A percentile compares a stretch with the other conserved stretches of the same genome.
These are phyloP conservation scores for Polyergus mexicanus DNA, from an alignment of 1,140 invertebrate species.

Conservation along the genomic window DNA sequence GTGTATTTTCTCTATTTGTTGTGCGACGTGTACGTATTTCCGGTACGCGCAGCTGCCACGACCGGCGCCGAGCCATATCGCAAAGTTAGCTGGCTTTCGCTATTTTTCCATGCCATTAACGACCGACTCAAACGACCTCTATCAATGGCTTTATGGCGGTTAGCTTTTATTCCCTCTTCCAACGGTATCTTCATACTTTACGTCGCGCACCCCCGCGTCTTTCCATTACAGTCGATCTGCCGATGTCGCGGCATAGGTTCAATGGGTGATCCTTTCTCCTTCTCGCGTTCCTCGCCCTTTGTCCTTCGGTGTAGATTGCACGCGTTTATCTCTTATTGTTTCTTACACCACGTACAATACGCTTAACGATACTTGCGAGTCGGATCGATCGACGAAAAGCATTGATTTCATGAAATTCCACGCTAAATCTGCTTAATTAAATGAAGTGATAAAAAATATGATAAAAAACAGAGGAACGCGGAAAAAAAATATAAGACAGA, in stretches of 20 bases:
- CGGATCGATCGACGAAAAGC: slow-evolving; percentile 30
- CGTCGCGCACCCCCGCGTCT: slow-evolving; percentile 22
- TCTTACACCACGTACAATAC: slow-evolving; percentile 15
- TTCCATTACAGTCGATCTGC: slow-evolving; percentile 32
- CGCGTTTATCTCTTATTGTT: slow-evolving; percentile 54
- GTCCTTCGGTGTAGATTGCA: slow-evolving; percentile 34
- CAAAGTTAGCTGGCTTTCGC: slow-evolving; percentile 79
- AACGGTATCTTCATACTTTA: slow-evolving; percentile 34
- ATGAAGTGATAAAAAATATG: slow-evolving; percentile 14
- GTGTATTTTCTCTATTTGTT: slow-evolving; percentile 48
- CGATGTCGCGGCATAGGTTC: slow-evolving; percentile 32
- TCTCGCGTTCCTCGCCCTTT: background rate
- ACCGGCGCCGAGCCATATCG: slow-evolving; percentile 50
- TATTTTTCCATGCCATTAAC: slow-evolving; percentile 85
- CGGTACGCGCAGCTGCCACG: slow-evolving; percentile 63
- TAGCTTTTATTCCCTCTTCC: slow-evolving; percentile 77
- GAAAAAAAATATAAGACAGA: background rate
- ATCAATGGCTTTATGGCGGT: slow-evolving; percentile 82
- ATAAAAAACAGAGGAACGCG: background rate
- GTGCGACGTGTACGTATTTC: slow-evolving; percentile 35
- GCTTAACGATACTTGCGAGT: slow-evolving; percentile 34
- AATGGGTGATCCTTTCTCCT: background rate
- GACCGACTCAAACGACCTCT: slow-evolving; percentile 80
- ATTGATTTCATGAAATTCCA: slow-evolving; percentile 42
- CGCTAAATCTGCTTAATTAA: background rate